Evolutionary conservation across 2,888 invertebrate species (phyloP), one percentile per base, ranked within the genome.

Genomic region (Ennomos fuscantarius): DNA sequence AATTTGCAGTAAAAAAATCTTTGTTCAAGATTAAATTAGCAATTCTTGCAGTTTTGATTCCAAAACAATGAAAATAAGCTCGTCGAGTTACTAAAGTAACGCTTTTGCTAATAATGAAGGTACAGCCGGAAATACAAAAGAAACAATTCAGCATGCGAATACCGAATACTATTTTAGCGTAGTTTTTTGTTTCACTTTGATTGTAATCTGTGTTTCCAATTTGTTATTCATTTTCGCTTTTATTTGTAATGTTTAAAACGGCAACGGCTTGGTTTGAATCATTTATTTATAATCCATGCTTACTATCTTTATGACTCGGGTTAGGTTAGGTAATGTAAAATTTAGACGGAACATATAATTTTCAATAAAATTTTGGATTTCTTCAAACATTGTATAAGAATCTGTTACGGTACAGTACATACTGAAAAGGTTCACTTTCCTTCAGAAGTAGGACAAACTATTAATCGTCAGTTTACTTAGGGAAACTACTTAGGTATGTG

Each of bases 61-160:
- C 47, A 56, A 15, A 55, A 42, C 41, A 59, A 61, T 53, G 55
- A 54, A 62, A 63, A 60, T 57, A 60, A 56, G 48, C 58, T 44
- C 37, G 55, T 53, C 32, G 24, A 44, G 43, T 63, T 63, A 49
- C 54, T 50, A 67, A 55, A n/a, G n/a, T n/a, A n/a, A 59, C 59
- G 68, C 65, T 63, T 65, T 62, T 56, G 60, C 66, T 71, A 60
- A 60, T 71, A 62, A 50, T 68, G 68, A 24, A 63, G 53, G 45
- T 45, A 49, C 8, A 32, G 40, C 55, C 51, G 58, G 65, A 60
- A 66, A 65, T 49, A 62, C 49, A 31, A 52, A 55, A 37, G 52
- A 63, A 69, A 74, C 66, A 72, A 73, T 62, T 65, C 67, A 72
- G 67, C 69, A 70, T 50, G 62, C 60, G 50, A 69, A 66, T 65